Conservation (phyloP, 2,113 vertebrate species). For the Corapipo altera region DNA sequence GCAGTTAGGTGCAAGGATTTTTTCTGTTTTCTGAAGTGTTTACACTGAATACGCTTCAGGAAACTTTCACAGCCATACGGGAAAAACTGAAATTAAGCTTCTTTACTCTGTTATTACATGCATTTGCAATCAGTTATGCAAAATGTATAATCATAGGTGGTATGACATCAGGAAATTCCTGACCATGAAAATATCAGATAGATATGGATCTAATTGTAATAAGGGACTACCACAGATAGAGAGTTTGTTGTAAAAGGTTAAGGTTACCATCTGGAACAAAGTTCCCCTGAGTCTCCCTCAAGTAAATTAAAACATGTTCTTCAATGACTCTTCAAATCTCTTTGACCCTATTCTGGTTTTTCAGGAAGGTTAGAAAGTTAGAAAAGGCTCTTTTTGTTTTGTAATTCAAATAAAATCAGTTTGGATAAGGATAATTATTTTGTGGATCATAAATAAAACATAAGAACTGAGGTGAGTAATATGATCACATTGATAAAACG, state of each 20-base stretch:
- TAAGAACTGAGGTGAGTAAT: conserved; percentile 5
- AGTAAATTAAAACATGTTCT: conserved; percentile 52
- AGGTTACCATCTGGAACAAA: conserved; percentile 50
- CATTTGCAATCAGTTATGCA: not conserved
- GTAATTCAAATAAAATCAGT: conserved; percentile 48
- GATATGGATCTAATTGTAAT: not conserved
- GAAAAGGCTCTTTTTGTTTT: conserved; percentile 21
- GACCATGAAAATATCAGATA: conserved; percentile 16
- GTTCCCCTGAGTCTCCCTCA: not conserved
- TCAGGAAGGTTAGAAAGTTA: conserved; percentile 50
- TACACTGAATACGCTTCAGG: not conserved
- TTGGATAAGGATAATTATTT: conserved; percentile 29
- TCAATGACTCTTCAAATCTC: conserved; percentile 22
- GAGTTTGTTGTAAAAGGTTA: conserved; percentile 33
- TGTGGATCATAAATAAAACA: conserved; percentile 14
- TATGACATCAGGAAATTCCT: conserved; percentile 22
- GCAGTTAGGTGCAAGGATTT: not conserved
- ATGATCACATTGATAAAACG: not conserved
- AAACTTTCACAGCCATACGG: not conserved
- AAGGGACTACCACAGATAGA: not conserved
- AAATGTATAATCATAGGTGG: not conserved
- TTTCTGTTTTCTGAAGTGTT: not conserved
- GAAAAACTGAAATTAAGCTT: not conserved
- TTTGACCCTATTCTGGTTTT: conserved; percentile 34
- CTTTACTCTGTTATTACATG: not conserved